Evolutionary conservation across 2,888 invertebrate genomes (phyloP), one percentile per base, ranked within the genome.

Genomic region (Chrysotoxum bicinctum): DNA sequence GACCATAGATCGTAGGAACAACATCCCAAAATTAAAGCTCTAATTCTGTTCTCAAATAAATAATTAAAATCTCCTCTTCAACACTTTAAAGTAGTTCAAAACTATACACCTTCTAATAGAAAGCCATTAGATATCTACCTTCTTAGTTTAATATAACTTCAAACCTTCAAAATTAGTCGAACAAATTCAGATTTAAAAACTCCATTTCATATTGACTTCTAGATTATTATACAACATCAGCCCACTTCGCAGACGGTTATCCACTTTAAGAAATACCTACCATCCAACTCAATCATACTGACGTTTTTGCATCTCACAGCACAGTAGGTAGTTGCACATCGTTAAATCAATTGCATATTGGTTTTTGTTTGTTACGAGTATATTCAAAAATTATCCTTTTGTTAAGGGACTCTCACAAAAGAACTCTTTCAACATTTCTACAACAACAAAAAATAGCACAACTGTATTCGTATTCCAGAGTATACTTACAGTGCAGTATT

Each of bases 311-410:
- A 66, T 70, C 58, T 45, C n/a, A 26, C 32, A 35, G 35, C 4
- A 35, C 1, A 7, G 1, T 30, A 2, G 32, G 8, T 50, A 66
- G 64, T 64, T 62, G 64, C 62, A 69, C 69, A 83, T 83, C 64
- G 78, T 84, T 84, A 79, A 78, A 78, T 84, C 84, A 79, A 84
- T 79, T 75, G 75, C 23, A 50, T 50, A 21, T 69, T 79, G 50
- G 32, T 16, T 45, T 26, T 69, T 62, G 12, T 40, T 4, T 32
- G 12, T 2, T n/a, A n/a, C n/a, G n/a, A n/a, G n/a, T 2, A 12
- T 56, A n/a, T 35, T 21, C 19, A 60, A 40, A 48, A 45, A 69
- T 58, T 56, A 58, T 78, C 26, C 78, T 48, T 69, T 78, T 79
- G 73, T 83, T 45, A 21, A 56, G 5, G 32, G 62, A 21, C 40